Evolutionary conservation across 2,113 vertebrate species (phyloP).

Genomic region (Sander vitreus): DNA sequence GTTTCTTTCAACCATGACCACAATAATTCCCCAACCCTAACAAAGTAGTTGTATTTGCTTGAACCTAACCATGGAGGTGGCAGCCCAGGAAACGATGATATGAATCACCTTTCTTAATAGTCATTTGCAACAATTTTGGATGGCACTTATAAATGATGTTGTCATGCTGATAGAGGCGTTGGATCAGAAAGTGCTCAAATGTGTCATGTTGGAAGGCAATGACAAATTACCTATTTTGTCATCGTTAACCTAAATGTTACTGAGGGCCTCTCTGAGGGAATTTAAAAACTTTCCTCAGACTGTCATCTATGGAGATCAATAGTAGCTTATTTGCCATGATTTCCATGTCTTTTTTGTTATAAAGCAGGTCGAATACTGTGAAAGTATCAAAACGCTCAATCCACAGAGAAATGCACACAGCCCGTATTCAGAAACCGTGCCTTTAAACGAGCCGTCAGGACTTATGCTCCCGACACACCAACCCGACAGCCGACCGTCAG

Average conservation of each 20-base stretch:
- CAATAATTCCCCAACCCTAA: neutral
- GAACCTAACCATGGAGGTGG: neutral
- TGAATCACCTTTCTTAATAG: slow-evolving; percentile 1
- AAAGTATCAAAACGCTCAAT: too few species aligned
- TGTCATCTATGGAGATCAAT: neutral
- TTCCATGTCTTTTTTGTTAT: too few species aligned
- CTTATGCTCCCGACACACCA: too few species aligned
- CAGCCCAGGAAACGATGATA: neutral
- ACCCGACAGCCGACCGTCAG: too few species aligned
- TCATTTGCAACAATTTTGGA: slow-evolving; percentile 26
- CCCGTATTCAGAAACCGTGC: too few species aligned
- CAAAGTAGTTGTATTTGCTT: too few species aligned
- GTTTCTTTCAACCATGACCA: neutral
- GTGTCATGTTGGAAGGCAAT: neutral
- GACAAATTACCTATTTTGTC: slow-evolving; percentile 1
- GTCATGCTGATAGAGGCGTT: slow-evolving; percentile 23
- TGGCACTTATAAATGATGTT: slow-evolving; percentile 41
- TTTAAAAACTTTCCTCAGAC: neutral
- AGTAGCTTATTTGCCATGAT: neutral
- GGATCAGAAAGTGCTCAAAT: slow-evolving; percentile 7
- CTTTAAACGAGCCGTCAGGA: too few species aligned
- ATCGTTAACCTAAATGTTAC: neutral
- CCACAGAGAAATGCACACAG: too few species aligned
- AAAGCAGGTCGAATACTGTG: too few species aligned
- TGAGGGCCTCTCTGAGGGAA: neutral